Conservation (phyloP, 2,888 invertebrate genomes). For the Helobdella robusta region DNA sequence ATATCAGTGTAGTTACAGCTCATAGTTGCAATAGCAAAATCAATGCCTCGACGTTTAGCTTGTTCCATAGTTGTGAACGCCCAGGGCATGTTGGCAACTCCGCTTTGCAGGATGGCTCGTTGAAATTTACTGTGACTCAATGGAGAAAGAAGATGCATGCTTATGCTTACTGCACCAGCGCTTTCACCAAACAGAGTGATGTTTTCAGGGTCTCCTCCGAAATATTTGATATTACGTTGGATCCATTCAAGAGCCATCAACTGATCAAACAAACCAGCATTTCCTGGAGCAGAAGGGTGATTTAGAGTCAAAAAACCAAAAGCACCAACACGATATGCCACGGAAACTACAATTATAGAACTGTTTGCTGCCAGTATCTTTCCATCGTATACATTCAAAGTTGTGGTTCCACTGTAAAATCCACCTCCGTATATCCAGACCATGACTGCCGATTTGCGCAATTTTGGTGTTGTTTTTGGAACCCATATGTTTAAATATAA, state of each 20-base stretch:
- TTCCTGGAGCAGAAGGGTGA: slow-evolving; percentile 67
- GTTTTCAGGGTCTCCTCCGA: slow-evolving; percentile 72
- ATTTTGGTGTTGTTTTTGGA: slow-evolving; percentile 53
- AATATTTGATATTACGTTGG: slow-evolving; percentile 43
- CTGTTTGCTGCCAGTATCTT: slow-evolving; percentile 78
- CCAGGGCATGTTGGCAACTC: slow-evolving; percentile 85
- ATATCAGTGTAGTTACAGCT: slow-evolving; percentile 30
- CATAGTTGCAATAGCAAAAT: slow-evolving; percentile 56
- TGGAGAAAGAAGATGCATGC: slow-evolving; percentile 67
- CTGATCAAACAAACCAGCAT: slow-evolving; percentile 83
- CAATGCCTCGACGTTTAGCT: slow-evolving; percentile 63
- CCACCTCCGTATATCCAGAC: slow-evolving; percentile 69
- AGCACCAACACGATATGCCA: slow-evolving; percentile 87
- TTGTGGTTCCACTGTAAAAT: slow-evolving; percentile 75
- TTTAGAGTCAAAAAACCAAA: slow-evolving; percentile 58
- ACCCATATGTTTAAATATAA: slow-evolving; percentile 84
- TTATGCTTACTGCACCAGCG: slow-evolving; percentile 85
- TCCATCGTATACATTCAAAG: slow-evolving; percentile 84
- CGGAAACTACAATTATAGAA: slow-evolving; percentile 78
- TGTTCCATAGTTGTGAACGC: slow-evolving; percentile 76
- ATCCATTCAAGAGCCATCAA: slow-evolving; percentile 67
- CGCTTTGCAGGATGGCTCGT: slow-evolving; percentile 85
- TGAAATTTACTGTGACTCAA: slow-evolving; percentile 62
- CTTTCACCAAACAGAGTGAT: slow-evolving; percentile 91
- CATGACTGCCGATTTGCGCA: slow-evolving; percentile 62